Conservation (phyloP, 2,888 invertebrate species). For the Cantharis lateralis region DNA sequence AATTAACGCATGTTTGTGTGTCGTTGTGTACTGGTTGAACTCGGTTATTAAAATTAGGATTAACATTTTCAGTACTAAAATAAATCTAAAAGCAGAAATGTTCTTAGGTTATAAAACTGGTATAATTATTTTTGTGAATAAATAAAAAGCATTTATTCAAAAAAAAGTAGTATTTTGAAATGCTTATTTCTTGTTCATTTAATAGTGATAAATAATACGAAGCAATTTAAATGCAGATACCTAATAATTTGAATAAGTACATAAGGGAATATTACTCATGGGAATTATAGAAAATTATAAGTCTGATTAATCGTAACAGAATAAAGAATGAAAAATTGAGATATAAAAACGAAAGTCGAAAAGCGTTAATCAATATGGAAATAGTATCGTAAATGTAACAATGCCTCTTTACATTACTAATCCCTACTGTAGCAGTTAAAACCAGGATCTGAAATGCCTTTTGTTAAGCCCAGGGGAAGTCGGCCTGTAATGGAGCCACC, state of each 20-base stretch:
- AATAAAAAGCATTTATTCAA: not conserved
- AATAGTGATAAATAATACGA: not conserved
- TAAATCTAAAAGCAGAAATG: not conserved
- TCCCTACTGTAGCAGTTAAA: constrained; percentile 44
- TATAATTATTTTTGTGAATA: not conserved
- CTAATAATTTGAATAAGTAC: not conserved
- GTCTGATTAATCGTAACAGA: not conserved
- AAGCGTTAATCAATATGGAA: constrained; percentile 42
- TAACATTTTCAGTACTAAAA: not conserved
- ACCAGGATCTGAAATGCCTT: constrained; percentile 44
- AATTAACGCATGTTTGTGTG: too few relatives aligned
- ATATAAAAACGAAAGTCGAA: constrained; percentile 35
- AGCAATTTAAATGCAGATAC: not conserved
- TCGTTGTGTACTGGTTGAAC: too few relatives aligned
- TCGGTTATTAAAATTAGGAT: too few relatives aligned
- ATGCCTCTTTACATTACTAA: constrained; percentile 45
- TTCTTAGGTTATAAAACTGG: not conserved
- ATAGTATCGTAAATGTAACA: constrained; percentile 41
- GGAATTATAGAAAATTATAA: constrained; percentile 4
- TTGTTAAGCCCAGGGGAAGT: constrained; percentile 44
- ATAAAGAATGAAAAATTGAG: constrained; percentile 26
- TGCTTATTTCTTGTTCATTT: not conserved
- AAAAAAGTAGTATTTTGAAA: not conserved
- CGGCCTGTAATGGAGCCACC: constrained; percentile 44
- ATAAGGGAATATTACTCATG: not conserved